These are phyloP conservation scores for Drosophila rhopaloa DNA, from an alignment of 1,140 invertebrate genomes.

Conservation along the genomic window DNA sequence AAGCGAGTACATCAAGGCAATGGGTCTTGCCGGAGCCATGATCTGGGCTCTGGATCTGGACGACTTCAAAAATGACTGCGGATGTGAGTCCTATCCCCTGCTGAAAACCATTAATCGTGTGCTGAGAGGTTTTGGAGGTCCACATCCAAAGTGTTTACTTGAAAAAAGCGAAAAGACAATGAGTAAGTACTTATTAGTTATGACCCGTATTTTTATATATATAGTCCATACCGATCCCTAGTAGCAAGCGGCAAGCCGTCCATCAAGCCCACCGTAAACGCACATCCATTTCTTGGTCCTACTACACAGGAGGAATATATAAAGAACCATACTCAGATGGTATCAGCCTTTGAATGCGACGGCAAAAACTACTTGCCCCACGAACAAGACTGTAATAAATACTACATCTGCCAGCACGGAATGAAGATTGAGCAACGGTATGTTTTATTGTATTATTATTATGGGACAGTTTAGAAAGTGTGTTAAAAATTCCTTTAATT, in stretches of 20 bases:
- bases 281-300: background rate
- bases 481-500: no score
- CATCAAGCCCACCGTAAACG: conserved; percentile 45
- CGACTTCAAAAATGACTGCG: conserved; percentile 90
- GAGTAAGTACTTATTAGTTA: conserved; percentile 39
- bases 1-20: conserved; percentile 90
- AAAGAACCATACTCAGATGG: conserved; percentile 40
- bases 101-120: conserved; percentile 91
- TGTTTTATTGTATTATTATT: background rate
- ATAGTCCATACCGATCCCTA: background rate
- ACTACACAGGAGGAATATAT: conserved; percentile 17
- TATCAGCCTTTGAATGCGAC: conserved; percentile 85
- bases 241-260: conserved; percentile 49
- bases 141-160: conserved; percentile 68
- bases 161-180: conserved; percentile 69
- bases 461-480: background rate
- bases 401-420: conserved; percentile 92
- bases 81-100: conserved; percentile 92
- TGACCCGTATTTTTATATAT: no score
- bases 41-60: conserved; percentile 93
- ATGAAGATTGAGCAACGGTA: conserved; percentile 86
- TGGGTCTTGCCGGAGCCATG: conserved; percentile 93
- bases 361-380: conserved; percentile 88
- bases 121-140: conserved; percentile 87
- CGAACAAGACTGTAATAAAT: conserved; percentile 90